phyloP scores from a whole-genome alignment of 2,888 invertebrate genomes.

The Aphrophora alni region DNA sequence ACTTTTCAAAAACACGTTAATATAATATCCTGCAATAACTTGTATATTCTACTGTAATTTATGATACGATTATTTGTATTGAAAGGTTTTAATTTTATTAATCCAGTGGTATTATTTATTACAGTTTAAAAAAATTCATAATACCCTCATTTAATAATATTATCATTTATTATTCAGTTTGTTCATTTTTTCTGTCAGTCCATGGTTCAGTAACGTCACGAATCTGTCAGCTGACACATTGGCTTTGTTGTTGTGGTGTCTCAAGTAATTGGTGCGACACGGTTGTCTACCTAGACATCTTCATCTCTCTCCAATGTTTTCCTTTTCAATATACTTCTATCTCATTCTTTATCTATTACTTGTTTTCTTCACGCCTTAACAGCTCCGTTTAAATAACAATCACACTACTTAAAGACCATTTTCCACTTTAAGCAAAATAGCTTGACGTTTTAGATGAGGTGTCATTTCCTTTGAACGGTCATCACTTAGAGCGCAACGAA shows the following conservation, averaged over 20 bases:
- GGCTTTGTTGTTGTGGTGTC: not conserved
- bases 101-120: no score
- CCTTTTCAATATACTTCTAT: not conserved
- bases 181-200: no score
- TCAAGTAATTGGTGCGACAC: not conserved
- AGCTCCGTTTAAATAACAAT: not conserved
- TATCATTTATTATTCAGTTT: no score
- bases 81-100: no score
- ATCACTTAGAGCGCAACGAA: not conserved
- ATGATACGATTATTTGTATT: no score
- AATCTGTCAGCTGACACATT: not conserved
- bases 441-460: not conserved
- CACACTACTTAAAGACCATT: not conserved
- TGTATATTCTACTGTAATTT: no score
- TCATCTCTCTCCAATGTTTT: not conserved
- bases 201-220: not conserved
- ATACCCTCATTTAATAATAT: no score
- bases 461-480: not conserved
- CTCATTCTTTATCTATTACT: slow-evolving; percentile 1
- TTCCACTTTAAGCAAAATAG: not conserved
- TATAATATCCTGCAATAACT: no score
- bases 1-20: no score
- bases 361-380: not conserved
- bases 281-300: not conserved
- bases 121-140: no score